phyloP scores from a whole-genome alignment of 2,888 invertebrate species.

The Stomorhina lunata region DNA sequence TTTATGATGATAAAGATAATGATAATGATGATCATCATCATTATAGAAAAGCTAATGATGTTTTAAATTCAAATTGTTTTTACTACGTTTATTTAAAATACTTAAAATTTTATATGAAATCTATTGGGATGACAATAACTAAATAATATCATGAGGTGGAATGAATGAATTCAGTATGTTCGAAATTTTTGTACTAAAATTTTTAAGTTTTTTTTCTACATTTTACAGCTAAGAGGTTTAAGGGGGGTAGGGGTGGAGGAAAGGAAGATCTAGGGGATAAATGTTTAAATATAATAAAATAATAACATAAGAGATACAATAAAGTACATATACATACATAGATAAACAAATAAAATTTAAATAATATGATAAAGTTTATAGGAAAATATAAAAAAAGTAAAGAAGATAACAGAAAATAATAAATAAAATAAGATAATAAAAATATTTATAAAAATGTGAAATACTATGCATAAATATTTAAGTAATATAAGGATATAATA shows the following conservation, averaged over 20 bases:
- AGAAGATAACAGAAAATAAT: not conserved
- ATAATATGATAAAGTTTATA: too few species aligned
- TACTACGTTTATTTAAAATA: slow-evolving; percentile 9
- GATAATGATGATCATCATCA: not conserved
- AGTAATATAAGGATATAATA: not conserved
- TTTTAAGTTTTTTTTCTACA: slow-evolving; percentile 39
- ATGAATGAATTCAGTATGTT: too few species aligned
- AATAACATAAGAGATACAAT: not conserved
- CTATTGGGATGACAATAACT: slow-evolving; percentile 16
- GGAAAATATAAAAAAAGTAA: slow-evolving; percentile 5
- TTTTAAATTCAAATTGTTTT: not conserved
- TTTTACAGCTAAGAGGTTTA: too few species aligned
- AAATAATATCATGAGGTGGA: slow-evolving; percentile 15
- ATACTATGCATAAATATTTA: slow-evolving; percentile 1
- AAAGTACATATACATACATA: too few species aligned
- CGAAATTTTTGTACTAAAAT: slow-evolving; percentile 9
- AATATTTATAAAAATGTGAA: slow-evolving; percentile 20
- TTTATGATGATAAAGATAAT: not conserved
- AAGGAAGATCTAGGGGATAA: slow-evolving; percentile 10
- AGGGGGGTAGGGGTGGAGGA: not conserved
- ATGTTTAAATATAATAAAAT: slow-evolving; percentile 10
- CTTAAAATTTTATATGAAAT: not conserved
- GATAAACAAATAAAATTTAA: slow-evolving; percentile 18
- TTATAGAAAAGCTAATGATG: not conserved
- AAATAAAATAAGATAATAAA: not conserved